Base-by-base conservation (phyloP, 2,113 vertebrate species). In the Paralichthys olivaceus region DNA sequence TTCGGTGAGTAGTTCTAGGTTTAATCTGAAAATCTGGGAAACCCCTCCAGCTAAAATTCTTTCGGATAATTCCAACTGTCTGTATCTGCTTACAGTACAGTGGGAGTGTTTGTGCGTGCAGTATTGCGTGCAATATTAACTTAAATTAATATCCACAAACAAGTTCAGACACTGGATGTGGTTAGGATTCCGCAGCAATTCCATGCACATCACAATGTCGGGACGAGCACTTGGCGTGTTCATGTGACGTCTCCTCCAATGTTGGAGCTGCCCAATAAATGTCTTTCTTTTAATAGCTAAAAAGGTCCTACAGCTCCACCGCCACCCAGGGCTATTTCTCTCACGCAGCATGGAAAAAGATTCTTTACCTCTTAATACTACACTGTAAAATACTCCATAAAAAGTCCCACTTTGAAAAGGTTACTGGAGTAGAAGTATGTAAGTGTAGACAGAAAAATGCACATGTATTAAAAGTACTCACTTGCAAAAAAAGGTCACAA, bases 11-110 rank as follows among this genome's bases (percentile, higher is more conserved):
- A 65, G 43, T 85, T 83, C 80, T 85, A 28, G 28, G 84, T 81
- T 84, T 70, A 63, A 86, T 75, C 60, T 51, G 23, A 75, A 80
- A 76, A 73, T 67, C 84, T 80, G 71, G 80, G 79, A 90, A 89
- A 72, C 66, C 87, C 92, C 90, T 90, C 60, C 63, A 86, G 92
- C 83, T 75, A 72, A 86, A 89, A 93, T 92, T 89, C 89, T 85
- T 91, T 75, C 60, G 63, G 81, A 71, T 90, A 90, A 90, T 90
- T 89, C 84, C 69, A 84, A 85, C 73, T 85, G 77, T 85, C 77
- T 78, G 72, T n/a, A 20, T 88, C 71, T 87, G 68, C 79, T 76
- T 83, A 74, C 53, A 72, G 77, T 64, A 19, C 54, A 83, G 26
- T 62, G 71, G 79, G 83, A 86, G 84, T 62, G 69, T 53, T 53